phyloP scores from a whole-genome alignment of 37 sponge, comb jelly and placozoan species.

The Theonella swinhoei region DNA sequence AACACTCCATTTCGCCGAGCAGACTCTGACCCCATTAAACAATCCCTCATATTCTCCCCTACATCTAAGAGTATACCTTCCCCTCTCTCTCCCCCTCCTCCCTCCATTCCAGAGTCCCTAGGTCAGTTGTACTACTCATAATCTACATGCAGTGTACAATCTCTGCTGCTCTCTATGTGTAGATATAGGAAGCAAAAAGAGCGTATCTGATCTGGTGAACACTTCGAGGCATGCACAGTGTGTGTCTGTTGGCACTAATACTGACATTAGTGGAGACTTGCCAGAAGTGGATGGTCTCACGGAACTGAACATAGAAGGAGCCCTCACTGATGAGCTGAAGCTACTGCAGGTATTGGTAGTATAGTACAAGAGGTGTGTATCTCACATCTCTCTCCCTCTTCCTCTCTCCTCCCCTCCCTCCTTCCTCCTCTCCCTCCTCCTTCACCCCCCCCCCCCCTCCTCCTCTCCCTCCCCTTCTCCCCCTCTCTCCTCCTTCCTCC shows the following conservation, averaged over 20 bases:
- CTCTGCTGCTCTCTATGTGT: no score
- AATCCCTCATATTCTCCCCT: conserved; percentile 12
- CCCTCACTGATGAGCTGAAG: conserved; percentile 76
- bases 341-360: conserved; percentile 26
- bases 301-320: conserved; percentile 63
- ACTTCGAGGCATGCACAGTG: neutral
- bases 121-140: neutral
- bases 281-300: neutral
- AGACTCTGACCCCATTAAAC: conserved; percentile 43
- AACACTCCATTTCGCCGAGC: conserved; percentile 28
- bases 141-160: neutral
- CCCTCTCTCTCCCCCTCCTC: conserved; percentile 16
- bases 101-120: conserved; percentile 2
- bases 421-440: neutral
- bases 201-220: neutral
- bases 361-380: neutral
- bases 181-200: neutral
- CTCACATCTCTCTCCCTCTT: neutral
- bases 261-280: conserved; percentile 18
- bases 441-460: neutral
- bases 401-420: neutral
- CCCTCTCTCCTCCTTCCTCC: neutral
- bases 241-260: conserved; percentile 46
- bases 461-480: neutral
- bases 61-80: no score